Evolutionary conservation across 2,797 vertebrate genomes (phyloP).

Genomic region (Enteromius unitaeniatus): DNA sequence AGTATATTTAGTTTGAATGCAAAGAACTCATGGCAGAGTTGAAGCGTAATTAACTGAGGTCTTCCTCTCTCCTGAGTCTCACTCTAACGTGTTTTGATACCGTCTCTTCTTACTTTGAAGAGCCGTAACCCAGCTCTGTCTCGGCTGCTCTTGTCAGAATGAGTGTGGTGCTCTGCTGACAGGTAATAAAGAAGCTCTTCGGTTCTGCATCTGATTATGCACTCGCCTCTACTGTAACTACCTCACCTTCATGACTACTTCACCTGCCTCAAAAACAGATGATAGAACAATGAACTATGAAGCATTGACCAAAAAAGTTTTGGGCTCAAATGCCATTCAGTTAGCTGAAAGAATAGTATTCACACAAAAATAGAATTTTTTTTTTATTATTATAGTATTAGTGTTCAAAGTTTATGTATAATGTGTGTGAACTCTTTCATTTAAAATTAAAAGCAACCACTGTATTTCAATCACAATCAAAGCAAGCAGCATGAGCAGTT

Average conservation of each 20-base stretch:
- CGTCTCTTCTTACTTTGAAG: conserved; percentile 63
- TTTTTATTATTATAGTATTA: neutral
- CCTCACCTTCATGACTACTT: neutral
- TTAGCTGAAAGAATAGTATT: neutral
- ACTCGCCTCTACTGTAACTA: conserved; percentile 22
- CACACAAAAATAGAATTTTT: neutral
- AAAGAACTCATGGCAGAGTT: conserved; percentile 60
- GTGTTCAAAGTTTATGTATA: neutral
- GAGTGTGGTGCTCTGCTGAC: conserved; percentile 51
- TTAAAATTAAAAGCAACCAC: neutral
- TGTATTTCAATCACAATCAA: neutral
- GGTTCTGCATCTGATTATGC: conserved; percentile 65
- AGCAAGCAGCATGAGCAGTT: neutral
- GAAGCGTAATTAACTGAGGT: conserved; percentile 73
- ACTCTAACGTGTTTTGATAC: conserved; percentile 29
- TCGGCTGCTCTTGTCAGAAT: conserved; percentile 39
- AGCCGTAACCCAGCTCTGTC: conserved; percentile 43
- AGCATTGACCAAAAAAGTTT: too few species aligned
- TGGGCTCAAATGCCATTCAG: too few species aligned
- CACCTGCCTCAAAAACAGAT: neutral
- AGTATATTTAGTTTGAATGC: conserved; percentile 54
- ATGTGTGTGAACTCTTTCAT: too few species aligned
- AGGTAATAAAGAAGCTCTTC: conserved; percentile 57
- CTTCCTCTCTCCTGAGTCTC: conserved; percentile 36
- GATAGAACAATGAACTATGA: neutral